Evolutionary conservation across 2,888 invertebrate genomes (phyloP), one percentile per base, ranked within the genome.

Genomic region (Cosmia trapezina): DNA sequence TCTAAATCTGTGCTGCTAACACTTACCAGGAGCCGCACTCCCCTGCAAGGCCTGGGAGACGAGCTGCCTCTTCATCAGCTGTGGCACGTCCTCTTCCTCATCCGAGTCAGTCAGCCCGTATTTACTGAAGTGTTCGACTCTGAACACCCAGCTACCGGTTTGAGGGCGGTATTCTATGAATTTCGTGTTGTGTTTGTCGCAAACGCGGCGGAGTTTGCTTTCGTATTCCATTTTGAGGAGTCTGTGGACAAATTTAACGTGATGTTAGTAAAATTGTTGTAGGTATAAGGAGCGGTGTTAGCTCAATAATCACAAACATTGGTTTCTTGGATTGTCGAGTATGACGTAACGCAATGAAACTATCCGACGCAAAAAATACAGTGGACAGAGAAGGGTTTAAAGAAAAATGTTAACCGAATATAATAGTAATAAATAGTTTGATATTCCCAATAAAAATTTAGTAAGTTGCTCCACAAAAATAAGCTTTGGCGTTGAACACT

Each of bases 131-230:
- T 99, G 99, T 72, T 98, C 98, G 61, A 98, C 98, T 92, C 98
- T 97, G 94, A 99, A 99, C 66, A 99, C 99, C 99, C 99, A 99
- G 70, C 99, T 99, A 41, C 99, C 99, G 3, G 99, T 99, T 91
- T 98, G 98, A 0, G 99, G 98, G 0, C 99, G 97, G 94, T 99
- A 99, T 91, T 99, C 99, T 8, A 99, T 97, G 92, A 99, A 99
- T 69, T 98, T 97, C 0, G 99, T 99, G 79, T 98, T 98, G 93
- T 99, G 98, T 86, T 98, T 98, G 80, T 97, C 97, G 74, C 99
- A 98, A 1, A 98, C 98, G 47, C 97, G 97, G 22, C 99, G 97
- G 72, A 99, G 93, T 90, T 98, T 98, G 12, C 97, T 98, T 85
- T 98, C 98, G 94, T 98, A 99, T 89, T 98, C 98, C 97, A 99